Evolutionary conservation across 2,113 vertebrate genomes (phyloP), one percentile per base, ranked within the genome.

Genomic region (Chaetodon trifascialis): DNA sequence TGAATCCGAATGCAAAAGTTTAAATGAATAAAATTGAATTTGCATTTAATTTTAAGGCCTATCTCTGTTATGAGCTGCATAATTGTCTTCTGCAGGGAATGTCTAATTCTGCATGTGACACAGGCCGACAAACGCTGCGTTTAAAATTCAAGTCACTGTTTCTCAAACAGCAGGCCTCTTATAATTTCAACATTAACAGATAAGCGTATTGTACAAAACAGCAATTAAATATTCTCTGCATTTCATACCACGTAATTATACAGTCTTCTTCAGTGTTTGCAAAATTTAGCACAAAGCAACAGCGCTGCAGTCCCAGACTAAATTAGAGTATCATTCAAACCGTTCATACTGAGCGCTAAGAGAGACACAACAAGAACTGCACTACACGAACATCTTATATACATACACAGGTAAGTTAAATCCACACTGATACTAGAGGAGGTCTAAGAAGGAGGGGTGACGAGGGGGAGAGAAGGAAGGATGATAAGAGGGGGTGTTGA

Each of bases 81-180:
- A 88, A 86, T 86, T 19, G 25, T 56, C 30, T 34, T n/a, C 76
- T 62, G 49, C 64, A 60, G 52, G 72, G 59, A 73, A 73, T 30
- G 56, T 74, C 42, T 46, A 70, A 75, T 79, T 85, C 64, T 40
- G 72, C 51, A 75, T 79, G 19, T 80, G 75, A 82, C 77, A 66
- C 30, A 17, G 42, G 79, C 74, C 23, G 2, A 55, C 36, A 77
- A 86, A 64, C 4, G 2, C 38, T 47, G 17, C 34, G n/a, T 84
- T 89, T 78, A 82, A 73, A 80, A 88, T 88, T 89, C 80, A 82
- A 70, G 47, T 65, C 70, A 74, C 66, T 51, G 5, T 46, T 68
- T 63, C 59, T 67, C 46, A 46, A 49, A 78, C 67, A 76, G 71
- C 47, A 58, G 77, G 63, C n/a, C 23, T 77, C 44, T 80, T 59